phyloP scores from a whole-genome alignment of 2,888 invertebrate species.

The Drosophila testacea region DNA sequence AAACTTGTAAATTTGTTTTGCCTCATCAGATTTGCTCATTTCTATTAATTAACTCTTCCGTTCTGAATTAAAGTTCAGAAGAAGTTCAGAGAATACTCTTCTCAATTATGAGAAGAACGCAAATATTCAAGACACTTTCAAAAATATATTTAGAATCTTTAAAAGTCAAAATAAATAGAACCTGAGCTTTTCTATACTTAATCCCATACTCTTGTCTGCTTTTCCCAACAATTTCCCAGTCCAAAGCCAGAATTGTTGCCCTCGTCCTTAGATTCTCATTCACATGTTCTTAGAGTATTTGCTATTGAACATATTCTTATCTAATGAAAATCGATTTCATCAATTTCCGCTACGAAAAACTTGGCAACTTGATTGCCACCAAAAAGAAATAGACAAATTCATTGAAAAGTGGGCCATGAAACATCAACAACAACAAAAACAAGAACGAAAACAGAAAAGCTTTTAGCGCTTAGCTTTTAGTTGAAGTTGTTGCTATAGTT shows the following conservation, averaged over 20 bases:
- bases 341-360: conserved; percentile 55
- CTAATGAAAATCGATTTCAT: conserved; percentile 63
- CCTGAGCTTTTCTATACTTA: not conserved
- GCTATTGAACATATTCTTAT: conserved; percentile 45
- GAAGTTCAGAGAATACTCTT: too few relatives aligned
- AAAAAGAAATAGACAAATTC: conserved; percentile 35
- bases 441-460: conserved; percentile 24
- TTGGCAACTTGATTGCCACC: conserved; percentile 58
- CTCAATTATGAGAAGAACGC: too few relatives aligned
- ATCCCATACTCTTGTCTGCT: too few relatives aligned
- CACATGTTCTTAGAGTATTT: conserved; percentile 9
- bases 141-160: too few relatives aligned
- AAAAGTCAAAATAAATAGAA: too few relatives aligned
- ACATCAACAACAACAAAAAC: conserved; percentile 8
- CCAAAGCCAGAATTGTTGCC: not conserved
- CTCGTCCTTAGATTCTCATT: conserved; percentile 16
- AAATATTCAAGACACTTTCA: too few relatives aligned
- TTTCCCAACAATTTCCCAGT: not conserved
- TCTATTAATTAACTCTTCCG: too few relatives aligned
- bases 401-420: conserved; percentile 54
- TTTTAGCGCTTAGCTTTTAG: conserved; percentile 59
- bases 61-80: too few relatives aligned
- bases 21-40: too few relatives aligned
- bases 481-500: conserved; percentile 32
- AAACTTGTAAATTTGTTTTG: too few relatives aligned